Conservation (phyloP, 2,113 vertebrate genomes). For the Hemibagrus wyckioides region DNA sequence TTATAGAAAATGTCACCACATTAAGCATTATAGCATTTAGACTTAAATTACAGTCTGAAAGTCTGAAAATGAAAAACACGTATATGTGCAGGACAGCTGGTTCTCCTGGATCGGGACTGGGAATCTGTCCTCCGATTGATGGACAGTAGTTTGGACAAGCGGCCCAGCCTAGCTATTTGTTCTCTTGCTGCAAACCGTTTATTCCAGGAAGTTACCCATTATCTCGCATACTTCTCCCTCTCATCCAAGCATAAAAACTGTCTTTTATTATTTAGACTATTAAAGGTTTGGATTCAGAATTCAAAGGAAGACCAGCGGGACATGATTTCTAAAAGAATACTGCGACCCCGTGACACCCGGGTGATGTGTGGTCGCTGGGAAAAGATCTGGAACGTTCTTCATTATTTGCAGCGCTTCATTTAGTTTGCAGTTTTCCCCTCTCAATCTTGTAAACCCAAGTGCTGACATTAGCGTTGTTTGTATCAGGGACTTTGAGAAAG, state of each 20-base stretch:
- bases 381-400: constrained; percentile 15
- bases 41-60: too few species aligned
- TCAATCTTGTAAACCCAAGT: neutral
- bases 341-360: neutral
- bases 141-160: neutral
- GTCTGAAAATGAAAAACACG: neutral
- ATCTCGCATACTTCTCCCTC: neutral
- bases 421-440: constrained; percentile 9
- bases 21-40: too few species aligned
- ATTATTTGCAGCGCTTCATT: neutral
- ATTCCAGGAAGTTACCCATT: neutral
- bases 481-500: neutral
- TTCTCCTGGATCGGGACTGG: neutral
- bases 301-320: neutral
- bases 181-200: neutral
- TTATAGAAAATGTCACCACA: too few species aligned
- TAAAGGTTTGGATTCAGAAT: neutral
- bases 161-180: neutral
- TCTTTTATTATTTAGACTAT: neutral
- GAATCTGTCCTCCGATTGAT: neutral
- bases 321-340: neutral
- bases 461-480: constrained; percentile 2
- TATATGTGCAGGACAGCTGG: neutral
- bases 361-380: neutral
- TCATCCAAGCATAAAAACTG: neutral